Evolutionary conservation across 2,797 vertebrate species (phyloP), one percentile per base, ranked within the genome.

Genomic region (Acipenser transmontanus): DNA sequence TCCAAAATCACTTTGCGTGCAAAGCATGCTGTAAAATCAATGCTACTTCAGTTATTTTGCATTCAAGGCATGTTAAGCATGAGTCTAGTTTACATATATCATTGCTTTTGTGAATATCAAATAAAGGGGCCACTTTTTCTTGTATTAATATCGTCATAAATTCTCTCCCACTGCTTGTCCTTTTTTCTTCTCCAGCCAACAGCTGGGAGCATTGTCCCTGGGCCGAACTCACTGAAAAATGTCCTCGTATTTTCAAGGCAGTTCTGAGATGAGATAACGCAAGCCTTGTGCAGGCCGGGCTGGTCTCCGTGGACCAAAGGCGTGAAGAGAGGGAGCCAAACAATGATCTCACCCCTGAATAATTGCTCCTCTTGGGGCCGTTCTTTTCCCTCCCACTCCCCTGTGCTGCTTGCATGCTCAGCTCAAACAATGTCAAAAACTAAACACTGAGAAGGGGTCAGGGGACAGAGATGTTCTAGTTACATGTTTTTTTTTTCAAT

Each of bases 331-430:
- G 77, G 76, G 78, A 86, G 88, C 89, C 88, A 91, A 90, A 90
- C 86, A 87, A 88, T 91, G 89, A 91, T 82, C 87, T 91, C 89
- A 91, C 87, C 82, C 75, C 80, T 68, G 85, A 91, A 89, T 91
- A 88, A 91, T 89, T 88, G 86, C 89, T 86, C 80, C 85, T 87
- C 85, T 89, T 85, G 85, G 83, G 85, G 80, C 80, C 73, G 78
- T 78, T 70, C 80, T 76, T 80, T 75, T 83, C 51, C 65, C 69
- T 62, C 76, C 66, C 77, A 69, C 74, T 71, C 57, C 69, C 74
- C 64, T 71, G 9, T 13, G 76, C 81, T 79, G 77, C 75, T 75
- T 80, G 78, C 76, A 71, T 71, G 78, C 82, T 67, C 51, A 67
- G 74, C 78, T 85, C 76, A 77, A 73, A 85, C 34, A 34, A 34